phyloP scores from a whole-genome alignment of 2,797 vertebrate genomes.

The Pygocentrus nattereri region DNA sequence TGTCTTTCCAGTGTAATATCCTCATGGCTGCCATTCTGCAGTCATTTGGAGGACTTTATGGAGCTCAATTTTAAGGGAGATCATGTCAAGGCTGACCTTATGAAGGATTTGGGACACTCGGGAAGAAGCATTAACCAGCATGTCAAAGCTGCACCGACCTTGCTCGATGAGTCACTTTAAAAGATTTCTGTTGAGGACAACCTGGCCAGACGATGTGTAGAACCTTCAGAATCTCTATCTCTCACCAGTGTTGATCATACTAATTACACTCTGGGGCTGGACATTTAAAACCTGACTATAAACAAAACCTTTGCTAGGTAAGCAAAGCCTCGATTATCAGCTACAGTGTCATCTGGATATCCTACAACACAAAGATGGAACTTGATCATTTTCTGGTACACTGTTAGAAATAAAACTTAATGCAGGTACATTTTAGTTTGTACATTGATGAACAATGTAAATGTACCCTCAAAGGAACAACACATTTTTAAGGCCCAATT shows the following conservation, averaged over 20 bases:
- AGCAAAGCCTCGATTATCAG: neutral
- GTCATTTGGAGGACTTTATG: constrained; percentile 44
- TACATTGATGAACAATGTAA: too few species aligned
- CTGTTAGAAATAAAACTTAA: neutral
- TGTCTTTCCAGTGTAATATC: constrained; percentile 33
- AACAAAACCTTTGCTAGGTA: neutral
- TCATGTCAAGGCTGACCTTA: constrained; percentile 38
- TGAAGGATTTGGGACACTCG: constrained; percentile 37
- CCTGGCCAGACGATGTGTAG: neutral
- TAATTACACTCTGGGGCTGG: neutral
- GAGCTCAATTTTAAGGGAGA: constrained; percentile 24
- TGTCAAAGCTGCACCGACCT: constrained; percentile 29
- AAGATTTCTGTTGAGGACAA: constrained; percentile 12
- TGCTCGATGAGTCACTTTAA: constrained; percentile 39
- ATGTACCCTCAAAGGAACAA: too few species aligned
- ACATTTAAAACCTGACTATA: neutral
- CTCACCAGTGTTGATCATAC: constrained; percentile 64
- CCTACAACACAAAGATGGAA: neutral
- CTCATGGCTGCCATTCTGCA: constrained; percentile 21
- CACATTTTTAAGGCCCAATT: too few species aligned
- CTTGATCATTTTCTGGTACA: neutral
- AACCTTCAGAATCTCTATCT: neutral
- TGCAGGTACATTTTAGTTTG: too few species aligned
- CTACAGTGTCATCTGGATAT: too few species aligned
- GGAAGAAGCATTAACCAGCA: constrained; percentile 38